Conservation (phyloP, 2,113 vertebrate genomes). For the Neofelis nebulosa region DNA sequence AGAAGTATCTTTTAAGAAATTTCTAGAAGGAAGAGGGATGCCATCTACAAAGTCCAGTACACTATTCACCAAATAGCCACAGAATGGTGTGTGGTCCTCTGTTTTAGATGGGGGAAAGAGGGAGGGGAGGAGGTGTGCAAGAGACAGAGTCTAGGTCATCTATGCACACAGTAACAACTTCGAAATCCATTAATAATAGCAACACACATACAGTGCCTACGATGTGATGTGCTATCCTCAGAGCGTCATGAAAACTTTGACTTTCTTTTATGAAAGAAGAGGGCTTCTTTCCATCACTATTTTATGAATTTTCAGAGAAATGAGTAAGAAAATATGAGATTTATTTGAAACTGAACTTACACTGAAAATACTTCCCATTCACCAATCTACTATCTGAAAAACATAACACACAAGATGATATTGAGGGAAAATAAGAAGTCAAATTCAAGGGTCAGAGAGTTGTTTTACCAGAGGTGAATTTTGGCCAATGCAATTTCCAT, state of each 20-base stretch:
- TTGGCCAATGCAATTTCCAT: background rate
- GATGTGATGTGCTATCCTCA: rapidly evolving
- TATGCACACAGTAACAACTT: background rate
- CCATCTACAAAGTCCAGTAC: background rate
- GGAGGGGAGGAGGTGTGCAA: background rate
- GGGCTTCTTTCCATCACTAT: background rate
- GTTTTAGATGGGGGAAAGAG: background rate
- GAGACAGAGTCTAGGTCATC: background rate
- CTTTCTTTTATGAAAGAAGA: too few relatives aligned
- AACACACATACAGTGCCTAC: rapidly evolving
- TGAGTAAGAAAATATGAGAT: background rate
- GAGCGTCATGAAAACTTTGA: background rate
- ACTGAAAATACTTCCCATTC: conserved; percentile 19
- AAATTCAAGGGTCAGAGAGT: background rate
- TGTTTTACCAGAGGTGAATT: background rate
- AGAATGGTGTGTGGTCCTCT: too few relatives aligned
- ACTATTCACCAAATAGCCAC: rapidly evolving
- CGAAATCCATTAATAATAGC: background rate
- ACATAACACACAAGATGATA: background rate
- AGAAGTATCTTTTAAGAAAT: background rate
- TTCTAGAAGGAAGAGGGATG: background rate
- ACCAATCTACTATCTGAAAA: background rate
- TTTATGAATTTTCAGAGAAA: background rate
- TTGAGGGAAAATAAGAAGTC: background rate
- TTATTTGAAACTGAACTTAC: background rate